Conservation (phyloP, 2,797 vertebrate genomes). For the Coilia nasus region DNA sequence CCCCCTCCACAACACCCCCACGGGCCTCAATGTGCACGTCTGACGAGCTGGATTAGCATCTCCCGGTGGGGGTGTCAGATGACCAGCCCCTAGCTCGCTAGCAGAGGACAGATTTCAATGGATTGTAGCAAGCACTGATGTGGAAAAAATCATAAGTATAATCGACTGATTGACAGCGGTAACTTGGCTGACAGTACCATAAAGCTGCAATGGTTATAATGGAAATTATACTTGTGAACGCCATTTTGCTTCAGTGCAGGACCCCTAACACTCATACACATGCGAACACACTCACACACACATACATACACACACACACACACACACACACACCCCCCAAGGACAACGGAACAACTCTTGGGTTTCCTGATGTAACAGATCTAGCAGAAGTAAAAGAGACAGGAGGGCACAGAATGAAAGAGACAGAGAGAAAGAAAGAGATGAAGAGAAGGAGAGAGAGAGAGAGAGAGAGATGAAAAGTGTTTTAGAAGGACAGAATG, state of each 20-base stretch:
- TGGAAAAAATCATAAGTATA: no score
- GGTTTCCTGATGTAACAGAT: conserved; percentile 33
- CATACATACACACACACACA: conserved; percentile 20
- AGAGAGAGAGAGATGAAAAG: background rate
- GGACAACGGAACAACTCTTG: background rate
- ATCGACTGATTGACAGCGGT: no score
- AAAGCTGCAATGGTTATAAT: no score
- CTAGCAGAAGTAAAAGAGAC: background rate
- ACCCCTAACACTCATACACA: background rate
- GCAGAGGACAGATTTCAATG: background rate
- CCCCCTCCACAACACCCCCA: conserved; percentile 4
- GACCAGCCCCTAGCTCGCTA: conserved; percentile 17
- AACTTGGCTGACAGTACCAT: no score
- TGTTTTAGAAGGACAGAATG: no score
- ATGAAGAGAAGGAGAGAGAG: background rate
- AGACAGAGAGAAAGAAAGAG: conserved; percentile 21
- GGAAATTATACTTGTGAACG: no score
- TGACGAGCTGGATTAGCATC: conserved; percentile 38
- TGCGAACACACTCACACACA: background rate
- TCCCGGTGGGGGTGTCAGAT: conserved; percentile 50
- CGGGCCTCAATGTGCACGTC: conserved; percentile 41
- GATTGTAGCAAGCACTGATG: no score
- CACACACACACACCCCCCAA: background rate
- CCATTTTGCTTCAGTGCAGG: no score
- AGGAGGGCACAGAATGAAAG: background rate